Evolutionary conservation across 2,888 invertebrate genomes (phyloP).

Genomic region (Nomada fabriciana): DNA sequence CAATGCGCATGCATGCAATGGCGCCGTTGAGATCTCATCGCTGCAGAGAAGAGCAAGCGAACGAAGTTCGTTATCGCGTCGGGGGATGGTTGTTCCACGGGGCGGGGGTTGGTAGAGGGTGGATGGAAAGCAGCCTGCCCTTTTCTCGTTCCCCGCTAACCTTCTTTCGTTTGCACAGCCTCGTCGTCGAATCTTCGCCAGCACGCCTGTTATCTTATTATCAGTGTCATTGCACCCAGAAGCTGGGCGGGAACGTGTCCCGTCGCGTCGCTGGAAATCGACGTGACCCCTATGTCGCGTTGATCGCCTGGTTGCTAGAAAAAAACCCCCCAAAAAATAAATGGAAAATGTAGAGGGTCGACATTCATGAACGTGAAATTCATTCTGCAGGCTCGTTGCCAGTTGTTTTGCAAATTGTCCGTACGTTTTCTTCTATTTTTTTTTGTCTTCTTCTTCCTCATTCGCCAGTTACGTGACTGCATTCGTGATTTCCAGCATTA

Average conservation of each 20-base stretch:
- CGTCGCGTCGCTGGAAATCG: conserved; percentile 1
- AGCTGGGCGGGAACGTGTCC: conserved; percentile 32
- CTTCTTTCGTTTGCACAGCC: conserved; percentile 17
- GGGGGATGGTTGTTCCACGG: background rate
- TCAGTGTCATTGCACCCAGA: conserved; percentile 40
- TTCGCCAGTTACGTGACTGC: background rate
- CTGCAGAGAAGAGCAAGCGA: conserved; percentile 13
- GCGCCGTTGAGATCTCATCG: conserved; percentile 15
- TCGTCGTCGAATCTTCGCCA: conserved; percentile 17
- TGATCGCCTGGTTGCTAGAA: no score
- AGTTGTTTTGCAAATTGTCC: conserved; percentile 30
- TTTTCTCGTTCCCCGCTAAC: conserved; percentile 3
- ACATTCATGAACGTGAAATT: conserved; percentile 11
- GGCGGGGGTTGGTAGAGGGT: no score
- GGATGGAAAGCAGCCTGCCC: background rate
- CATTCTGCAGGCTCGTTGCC: background rate
- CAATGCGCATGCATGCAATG: conserved; percentile 1
- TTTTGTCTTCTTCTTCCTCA: background rate
- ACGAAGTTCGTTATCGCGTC: conserved; percentile 40
- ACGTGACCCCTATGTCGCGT: background rate
- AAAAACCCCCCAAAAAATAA: background rate
- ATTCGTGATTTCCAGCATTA: background rate
- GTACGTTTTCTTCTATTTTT: background rate
- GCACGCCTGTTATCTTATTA: conserved; percentile 45
- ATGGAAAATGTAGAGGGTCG: background rate